phyloP scores from a whole-genome alignment of 2,888 invertebrate genomes.

The Cantharis flavilabris region DNA sequence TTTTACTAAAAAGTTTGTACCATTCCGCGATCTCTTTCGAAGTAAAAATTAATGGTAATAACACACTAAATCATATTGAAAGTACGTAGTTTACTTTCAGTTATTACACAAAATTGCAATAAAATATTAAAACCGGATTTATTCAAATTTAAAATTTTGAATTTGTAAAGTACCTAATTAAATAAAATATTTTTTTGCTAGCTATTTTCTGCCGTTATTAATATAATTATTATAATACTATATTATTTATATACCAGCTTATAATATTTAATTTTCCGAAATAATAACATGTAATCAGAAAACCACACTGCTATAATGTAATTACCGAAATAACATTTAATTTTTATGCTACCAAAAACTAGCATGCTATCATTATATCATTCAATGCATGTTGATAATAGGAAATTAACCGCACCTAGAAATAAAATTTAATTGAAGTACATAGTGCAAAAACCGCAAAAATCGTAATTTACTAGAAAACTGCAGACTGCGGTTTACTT shows the following conservation, averaged over 20 bases:
- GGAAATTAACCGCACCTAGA: slow-evolving; percentile 6
- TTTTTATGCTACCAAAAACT: not conserved
- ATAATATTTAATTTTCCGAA: not conserved
- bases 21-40: slow-evolving; percentile 5
- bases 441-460: slow-evolving; percentile 11
- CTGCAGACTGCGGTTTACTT: slow-evolving; percentile 5
- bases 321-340: not conserved
- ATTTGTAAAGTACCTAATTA: too few relatives aligned
- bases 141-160: not conserved
- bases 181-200: too few relatives aligned
- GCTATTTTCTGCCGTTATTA: too few relatives aligned
- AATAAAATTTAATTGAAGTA: slow-evolving; percentile 22
- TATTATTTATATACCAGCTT: not conserved
- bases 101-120: slow-evolving; percentile 10
- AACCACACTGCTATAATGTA: not conserved
- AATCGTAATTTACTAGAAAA: slow-evolving; percentile 13
- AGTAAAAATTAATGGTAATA: not conserved
- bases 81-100: not conserved
- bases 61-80: not conserved
- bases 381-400: slow-evolving; percentile 2
- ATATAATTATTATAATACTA: too few relatives aligned
- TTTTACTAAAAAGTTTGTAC: slow-evolving; percentile 14
- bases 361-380: not conserved
- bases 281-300: not conserved
- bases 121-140: not conserved